These are phyloP conservation scores for Drosophila yooni DNA, from an alignment of 2,888 invertebrate genomes.

Conservation along the genomic window DNA sequence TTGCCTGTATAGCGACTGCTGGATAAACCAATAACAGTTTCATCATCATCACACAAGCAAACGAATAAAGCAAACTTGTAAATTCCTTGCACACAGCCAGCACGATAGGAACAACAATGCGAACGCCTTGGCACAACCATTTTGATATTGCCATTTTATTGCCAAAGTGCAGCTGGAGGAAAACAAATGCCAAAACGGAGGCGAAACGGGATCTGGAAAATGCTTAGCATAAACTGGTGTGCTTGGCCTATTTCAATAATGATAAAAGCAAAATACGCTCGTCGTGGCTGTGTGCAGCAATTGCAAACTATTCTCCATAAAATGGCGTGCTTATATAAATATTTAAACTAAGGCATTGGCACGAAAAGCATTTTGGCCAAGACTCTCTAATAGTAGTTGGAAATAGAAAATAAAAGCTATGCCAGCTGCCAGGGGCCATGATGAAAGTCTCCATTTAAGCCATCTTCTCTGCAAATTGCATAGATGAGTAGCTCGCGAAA, in stretches of 20 bases:
- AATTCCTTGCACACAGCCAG: constrained; percentile 21
- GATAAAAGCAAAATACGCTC: constrained; percentile 63
- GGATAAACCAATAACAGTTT: constrained; percentile 13
- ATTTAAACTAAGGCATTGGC: constrained; percentile 62
- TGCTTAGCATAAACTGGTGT: constrained; percentile 59
- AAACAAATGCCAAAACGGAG: neutral
- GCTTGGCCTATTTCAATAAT: constrained; percentile 61
- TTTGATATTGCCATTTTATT: constrained; percentile 24
- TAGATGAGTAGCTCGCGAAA: constrained; percentile 27
- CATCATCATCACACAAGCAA: constrained; percentile 23
- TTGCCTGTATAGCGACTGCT: neutral
- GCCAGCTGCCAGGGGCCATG: constrained; percentile 51
- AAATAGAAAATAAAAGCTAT: constrained; percentile 57
- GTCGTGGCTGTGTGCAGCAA: constrained; percentile 35
- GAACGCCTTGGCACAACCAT: constrained; percentile 4
- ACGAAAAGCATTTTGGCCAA: constrained; percentile 56
- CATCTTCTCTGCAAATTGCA: constrained; percentile 47
- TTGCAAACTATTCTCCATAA: constrained; percentile 61
- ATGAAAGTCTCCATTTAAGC: constrained; percentile 34
- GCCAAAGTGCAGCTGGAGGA: constrained; percentile 27
- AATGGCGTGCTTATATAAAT: constrained; percentile 67
- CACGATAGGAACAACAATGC: neutral
- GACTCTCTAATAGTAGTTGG: constrained; percentile 20
- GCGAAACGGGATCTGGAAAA: neutral
- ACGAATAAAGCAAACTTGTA: constrained; percentile 35